Base-by-base conservation (phyloP, 2,888 invertebrate genomes). In the Elmis aenea region DNA sequence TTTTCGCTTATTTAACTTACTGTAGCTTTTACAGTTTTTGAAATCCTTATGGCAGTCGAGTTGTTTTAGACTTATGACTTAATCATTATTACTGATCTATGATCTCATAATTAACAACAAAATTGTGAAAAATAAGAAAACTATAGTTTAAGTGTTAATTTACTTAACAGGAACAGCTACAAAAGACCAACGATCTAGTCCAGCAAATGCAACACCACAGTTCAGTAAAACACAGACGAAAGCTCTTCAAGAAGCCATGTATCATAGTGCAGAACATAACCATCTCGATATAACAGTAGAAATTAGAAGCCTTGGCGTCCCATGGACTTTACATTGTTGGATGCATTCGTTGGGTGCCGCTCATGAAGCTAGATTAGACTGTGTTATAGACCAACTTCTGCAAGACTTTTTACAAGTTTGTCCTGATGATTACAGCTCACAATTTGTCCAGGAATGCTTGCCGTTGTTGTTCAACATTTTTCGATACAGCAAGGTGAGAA, bases 291-390 rank as follows among this genome's bases (percentile, higher is more conserved):
- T 93, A 48, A 91, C 92, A 0, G 74, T 92, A 55, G 92, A 93
- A 61, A 73, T 94, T 16, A 77, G 91, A 38, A 83, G 86, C 21
- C 68, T 91, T 30, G 89, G 91, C 14, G 85, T 93, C 6, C 84
- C 88, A 2, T 94, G 93, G 93, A 91, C 90, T 0, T 67, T 92
- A 13, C 90, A 93, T 62, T 90, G 90, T 51, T 94, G 93, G 93
- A 89, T 89, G 74, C 80, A 88, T 58, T 89, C 90, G 0, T 68
- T 93, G 16, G 84, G 86, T 1, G 88, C 88, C 0, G 91, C 92
- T 0, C 88, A 91, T 33, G 89, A 90, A 46, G 78, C 86, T 38
- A 75, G 85, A 25, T 70, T 89, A 35, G 90, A 91, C 55, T 82
- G 83, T 37, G 83, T 91, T 18, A 88, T 92, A 24, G 90, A 92